Base-by-base conservation (phyloP, 2,888 invertebrate genomes). In the Agriopis leucophaearia region DNA sequence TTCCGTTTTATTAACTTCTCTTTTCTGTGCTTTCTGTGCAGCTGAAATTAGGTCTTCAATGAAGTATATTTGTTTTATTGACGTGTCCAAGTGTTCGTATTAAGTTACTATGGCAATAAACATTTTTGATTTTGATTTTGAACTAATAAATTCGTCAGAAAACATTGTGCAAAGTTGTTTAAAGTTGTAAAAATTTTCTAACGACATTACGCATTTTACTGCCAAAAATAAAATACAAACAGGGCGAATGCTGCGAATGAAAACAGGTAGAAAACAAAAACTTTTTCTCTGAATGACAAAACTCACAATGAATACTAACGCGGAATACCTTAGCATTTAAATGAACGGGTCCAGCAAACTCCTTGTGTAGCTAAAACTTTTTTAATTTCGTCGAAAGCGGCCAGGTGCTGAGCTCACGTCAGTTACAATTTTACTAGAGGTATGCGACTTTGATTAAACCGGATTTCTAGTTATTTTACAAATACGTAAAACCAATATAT, bases 361-460 rank as follows among this genome's bases (percentile, higher is more conserved):
- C 87, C 81, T 82, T 82, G 83, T 87, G 87, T 89, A 83, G 83
- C 83, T 82, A 82, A 87, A 92, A 93, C 90, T 93, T 93, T 93
- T 92, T 92, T 93, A 93, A 93, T 93, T 92, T 92, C 86, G 89
- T 82, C 84, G 87, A 86, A 88, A 88, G 88, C 78, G 85, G 82
- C 87, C 92, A 92, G 92, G 92, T 92, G 92, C 85, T 84, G 80
- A 73, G 78, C 83, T 82, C 83, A 86, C 88, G 89, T 90, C 91
- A 87, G 79, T 78, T 64, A 69, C 64, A 59, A 64, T 69, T 60
- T 69, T 36, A 54, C 4, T 69, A 69, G 68, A 51, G 60, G 7
- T 60, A 45, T 7, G 4, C 55, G 35, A 15, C 4, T 8, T n/a
- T 9, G 7, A 7, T 59, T 54, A 44, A 36, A 45, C 44, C 64